Conservation (phyloP, 1,140 invertebrate genomes). For the Trinorchestia longiramus region DNA sequence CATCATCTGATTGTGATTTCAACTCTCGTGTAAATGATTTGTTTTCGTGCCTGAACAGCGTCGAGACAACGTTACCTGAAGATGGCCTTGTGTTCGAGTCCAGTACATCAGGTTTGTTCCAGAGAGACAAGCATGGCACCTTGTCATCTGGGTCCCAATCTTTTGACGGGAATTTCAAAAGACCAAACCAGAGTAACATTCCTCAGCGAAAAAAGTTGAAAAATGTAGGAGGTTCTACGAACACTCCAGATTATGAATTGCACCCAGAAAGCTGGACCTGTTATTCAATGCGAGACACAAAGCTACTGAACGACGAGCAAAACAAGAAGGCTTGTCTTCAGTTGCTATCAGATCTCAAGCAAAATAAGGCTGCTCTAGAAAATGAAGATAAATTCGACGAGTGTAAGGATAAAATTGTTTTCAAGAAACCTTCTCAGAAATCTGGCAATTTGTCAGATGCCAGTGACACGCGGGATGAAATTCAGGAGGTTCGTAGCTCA, state of each 20-base stretch:
- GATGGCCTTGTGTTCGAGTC: slow-evolving; percentile 6
- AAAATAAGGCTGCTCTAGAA: not conserved
- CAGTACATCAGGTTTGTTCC: slow-evolving; percentile 12
- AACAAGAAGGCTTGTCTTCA: slow-evolving; percentile 9
- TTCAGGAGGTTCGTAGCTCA: not conserved
- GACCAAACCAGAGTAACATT: not conserved
- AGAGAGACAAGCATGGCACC: not conserved
- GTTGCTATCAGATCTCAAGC: not conserved
- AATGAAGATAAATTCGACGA: not conserved
- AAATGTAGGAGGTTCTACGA: not conserved
- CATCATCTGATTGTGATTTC: not conserved
- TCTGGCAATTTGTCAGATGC: not conserved
- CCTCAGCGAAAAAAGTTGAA: slow-evolving; percentile 1
- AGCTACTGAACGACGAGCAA: not conserved
- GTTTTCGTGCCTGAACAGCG: not conserved
- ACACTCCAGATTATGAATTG: not conserved
- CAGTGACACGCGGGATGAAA: not conserved
- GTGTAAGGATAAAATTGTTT: not conserved
- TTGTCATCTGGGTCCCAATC: not conserved
- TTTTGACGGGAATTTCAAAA: slow-evolving; percentile 19
- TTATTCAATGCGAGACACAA: not conserved
- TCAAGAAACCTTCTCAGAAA: slow-evolving; percentile 11
- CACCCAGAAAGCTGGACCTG: slow-evolving; percentile 16
- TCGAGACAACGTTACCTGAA: not conserved
- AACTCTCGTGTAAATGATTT: not conserved